Conservation (phyloP, 1,140 invertebrate genomes). For the Sycophila sp. region DNA sequence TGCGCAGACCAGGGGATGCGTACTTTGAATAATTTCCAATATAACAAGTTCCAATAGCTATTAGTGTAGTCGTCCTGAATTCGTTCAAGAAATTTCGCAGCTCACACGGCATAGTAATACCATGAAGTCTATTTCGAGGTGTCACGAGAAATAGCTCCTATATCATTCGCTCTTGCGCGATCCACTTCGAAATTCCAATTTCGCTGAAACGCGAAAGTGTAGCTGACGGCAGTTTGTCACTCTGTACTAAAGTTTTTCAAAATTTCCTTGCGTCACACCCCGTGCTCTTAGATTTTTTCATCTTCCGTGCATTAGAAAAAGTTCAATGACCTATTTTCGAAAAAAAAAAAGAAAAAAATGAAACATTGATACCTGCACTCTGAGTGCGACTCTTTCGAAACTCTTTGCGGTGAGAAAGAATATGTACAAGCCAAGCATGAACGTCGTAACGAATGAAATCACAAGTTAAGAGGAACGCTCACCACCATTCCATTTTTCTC, state of each 20-base stretch:
- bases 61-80: constrained; percentile 41
- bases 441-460: constrained; percentile 47
- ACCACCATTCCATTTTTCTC: constrained; percentile 42
- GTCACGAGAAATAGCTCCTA: constrained; percentile 56
- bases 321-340: background rate
- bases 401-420: constrained; percentile 34
- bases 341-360: background rate
- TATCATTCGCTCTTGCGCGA: constrained; percentile 49
- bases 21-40: constrained; percentile 48
- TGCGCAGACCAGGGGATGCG: background rate
- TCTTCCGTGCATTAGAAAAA: background rate
- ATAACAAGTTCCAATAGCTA: constrained; percentile 50
- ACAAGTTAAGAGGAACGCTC: constrained; percentile 32
- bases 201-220: constrained; percentile 46
- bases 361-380: background rate
- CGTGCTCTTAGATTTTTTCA: background rate
- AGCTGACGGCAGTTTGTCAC: constrained; percentile 44
- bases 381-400: constrained; percentile 7
- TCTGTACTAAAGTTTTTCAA: constrained; percentile 23
- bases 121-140: constrained; percentile 55
- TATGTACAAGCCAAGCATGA: constrained; percentile 39
- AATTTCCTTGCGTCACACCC: background rate
- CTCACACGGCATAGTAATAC: constrained; percentile 50
- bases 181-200: constrained; percentile 57
- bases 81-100: constrained; percentile 48